phyloP scores from a whole-genome alignment of 2,888 invertebrate species.

The Diarsia rubi region DNA sequence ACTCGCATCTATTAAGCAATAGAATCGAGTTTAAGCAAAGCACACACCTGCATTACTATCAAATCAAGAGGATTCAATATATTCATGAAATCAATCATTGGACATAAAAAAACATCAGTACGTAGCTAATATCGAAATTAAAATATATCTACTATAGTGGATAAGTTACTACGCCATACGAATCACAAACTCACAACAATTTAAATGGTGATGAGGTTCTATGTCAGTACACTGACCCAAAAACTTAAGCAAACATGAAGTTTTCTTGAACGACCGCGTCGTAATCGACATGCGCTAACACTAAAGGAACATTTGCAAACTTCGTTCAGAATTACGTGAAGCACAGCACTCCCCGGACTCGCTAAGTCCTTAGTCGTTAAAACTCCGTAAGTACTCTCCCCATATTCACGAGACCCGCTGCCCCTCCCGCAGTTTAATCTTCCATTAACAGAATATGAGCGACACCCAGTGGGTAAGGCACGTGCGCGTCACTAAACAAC shows the following conservation, averaged over 20 bases:
- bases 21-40: too few species aligned
- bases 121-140: not conserved
- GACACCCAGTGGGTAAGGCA: conserved; percentile 14
- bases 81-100: not conserved
- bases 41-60: not conserved
- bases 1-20: not conserved
- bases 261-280: conserved; percentile 40
- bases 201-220: not conserved
- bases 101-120: not conserved
- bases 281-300: conserved; percentile 52
- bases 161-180: not conserved
- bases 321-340: conserved; percentile 71
- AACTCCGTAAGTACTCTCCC: conserved; percentile 78
- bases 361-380: conserved; percentile 79
- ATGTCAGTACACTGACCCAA: conserved; percentile 11
- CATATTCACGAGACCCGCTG: conserved; percentile 75
- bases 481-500: conserved; percentile 53
- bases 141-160: not conserved
- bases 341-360: conserved; percentile 67
- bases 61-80: not conserved
- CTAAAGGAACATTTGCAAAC: conserved; percentile 73
- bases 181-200: not conserved
- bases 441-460: conserved; percentile 73
- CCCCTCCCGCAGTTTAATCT: conserved; percentile 73
- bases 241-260: conserved; percentile 30